Percentiles rank a stretch among this genome's conserved stretches.
Evolutionary conservation across 1,140 invertebrate genomes (phyloP).

Genomic region (Heterodera carotae): DNA sequence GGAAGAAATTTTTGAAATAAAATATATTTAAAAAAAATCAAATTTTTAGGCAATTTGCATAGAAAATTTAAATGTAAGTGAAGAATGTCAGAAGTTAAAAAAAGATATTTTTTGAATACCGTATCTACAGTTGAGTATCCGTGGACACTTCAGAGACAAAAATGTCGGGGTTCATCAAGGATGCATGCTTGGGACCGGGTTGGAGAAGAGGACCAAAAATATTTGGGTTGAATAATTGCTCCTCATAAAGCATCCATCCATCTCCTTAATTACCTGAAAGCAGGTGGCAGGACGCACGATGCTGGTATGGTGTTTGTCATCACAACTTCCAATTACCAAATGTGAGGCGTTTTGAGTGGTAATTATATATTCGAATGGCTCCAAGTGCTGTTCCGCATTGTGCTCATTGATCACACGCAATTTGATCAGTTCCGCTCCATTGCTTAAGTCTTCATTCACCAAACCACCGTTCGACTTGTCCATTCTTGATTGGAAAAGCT

Average conservation of each 20-base stretch:
- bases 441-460: conserved; percentile 22
- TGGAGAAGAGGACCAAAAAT: no score
- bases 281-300: background rate
- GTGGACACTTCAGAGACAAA: no score
- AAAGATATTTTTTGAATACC: no score
- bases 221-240: background rate
- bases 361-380: conserved; percentile 24
- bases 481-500: background rate
- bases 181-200: no score
- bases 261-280: background rate
- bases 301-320: background rate
- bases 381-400: conserved; percentile 11
- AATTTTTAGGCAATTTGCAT: no score
- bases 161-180: no score
- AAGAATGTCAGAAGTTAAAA: no score
- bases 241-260: background rate
- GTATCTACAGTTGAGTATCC: no score
- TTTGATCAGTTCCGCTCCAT: conserved; percentile 12
- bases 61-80: no score
- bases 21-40: background rate
- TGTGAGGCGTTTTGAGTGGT: background rate
- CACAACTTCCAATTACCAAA: conserved; percentile 4
- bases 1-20: background rate
- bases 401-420: conserved; percentile 24
- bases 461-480: background rate